Conservation (phyloP, 2,113 vertebrate species). For the Eupsittula cactorum region DNA sequence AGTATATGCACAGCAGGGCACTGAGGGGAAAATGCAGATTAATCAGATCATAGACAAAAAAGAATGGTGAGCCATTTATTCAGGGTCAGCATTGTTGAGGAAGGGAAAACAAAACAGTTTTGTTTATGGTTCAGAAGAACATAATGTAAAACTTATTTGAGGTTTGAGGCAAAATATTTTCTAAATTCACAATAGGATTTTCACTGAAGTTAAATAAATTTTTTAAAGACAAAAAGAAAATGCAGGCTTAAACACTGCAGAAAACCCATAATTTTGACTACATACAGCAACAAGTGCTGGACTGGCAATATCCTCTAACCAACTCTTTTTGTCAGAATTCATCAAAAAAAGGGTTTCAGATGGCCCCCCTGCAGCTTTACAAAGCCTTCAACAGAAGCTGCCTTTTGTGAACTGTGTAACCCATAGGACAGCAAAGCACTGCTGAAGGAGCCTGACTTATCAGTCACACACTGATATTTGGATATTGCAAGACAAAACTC, state of each 20-base stretch:
- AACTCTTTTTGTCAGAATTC: conserved; percentile 17
- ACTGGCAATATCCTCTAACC: conserved; percentile 7
- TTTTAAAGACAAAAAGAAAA: conserved; percentile 26
- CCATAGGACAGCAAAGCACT: background rate
- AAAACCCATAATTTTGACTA: background rate
- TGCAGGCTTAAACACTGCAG: background rate
- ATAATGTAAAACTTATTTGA: background rate
- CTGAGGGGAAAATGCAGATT: background rate
- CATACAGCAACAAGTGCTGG: background rate
- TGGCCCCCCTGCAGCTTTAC: background rate
- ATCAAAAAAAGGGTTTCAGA: background rate
- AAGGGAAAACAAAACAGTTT: conserved; percentile 14
- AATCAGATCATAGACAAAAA: background rate
- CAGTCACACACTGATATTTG: background rate
- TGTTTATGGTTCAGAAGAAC: background rate
- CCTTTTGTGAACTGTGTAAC: background rate
- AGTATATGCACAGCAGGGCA: background rate
- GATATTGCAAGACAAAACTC: background rate
- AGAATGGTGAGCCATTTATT: background rate
- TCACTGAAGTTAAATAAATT: conserved; percentile 4
- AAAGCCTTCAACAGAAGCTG: background rate
- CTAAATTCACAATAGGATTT: background rate
- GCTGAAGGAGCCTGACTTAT: background rate
- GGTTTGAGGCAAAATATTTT: conserved; percentile 1
- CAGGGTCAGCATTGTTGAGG: conserved; percentile 5